Base-by-base conservation (phyloP, 2,888 invertebrate species). In the Xanthia togata region DNA sequence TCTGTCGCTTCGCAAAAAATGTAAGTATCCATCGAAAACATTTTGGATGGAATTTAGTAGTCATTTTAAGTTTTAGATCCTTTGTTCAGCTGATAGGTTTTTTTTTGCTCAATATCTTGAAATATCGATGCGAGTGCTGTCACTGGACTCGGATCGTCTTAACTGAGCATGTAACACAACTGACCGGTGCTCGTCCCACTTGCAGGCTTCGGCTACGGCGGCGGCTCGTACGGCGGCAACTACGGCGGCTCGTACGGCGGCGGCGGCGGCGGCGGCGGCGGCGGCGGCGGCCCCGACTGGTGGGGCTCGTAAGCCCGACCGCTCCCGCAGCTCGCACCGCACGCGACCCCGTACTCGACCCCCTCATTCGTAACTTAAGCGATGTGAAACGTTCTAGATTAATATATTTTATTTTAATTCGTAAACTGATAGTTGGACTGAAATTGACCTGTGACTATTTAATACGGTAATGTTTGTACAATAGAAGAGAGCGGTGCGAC, bases 231-330 rank as follows among this genome's bases (percentile, higher is more conserved):
- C 87, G 96, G 96, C 79, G 96, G 96, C 90, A 94, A 93, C 92
- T 96, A 96, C 83, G 96, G 96, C 90, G 96, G 95, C 53, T 94
- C 95, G 89, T 96, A 95, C 93, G 93, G 95, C 88, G 95, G 96
- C 82, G 95, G 95, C 88, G 95, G 94, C 88, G 96, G 95, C 94
- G 97, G 95, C 94, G 97, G 95, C 93, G 92, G 93, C 88, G 90
- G 93, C 90, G 90, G 94, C 93, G 95, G 95, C 88, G 96, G 96
- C 82, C 91, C 93, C 89, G 96, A 96, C 95, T 96, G 96, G 96
- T 96, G 96, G 96, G 94, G 95, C 95, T 95, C 95, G 86, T 95
- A 94, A 93, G 91, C 87, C 88, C 79, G 53, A 64, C 86, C 85
- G 82, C 84, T 80, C 84, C 81, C 74, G 73, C 81, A 85, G 78